Evolutionary conservation across 2,113 vertebrate genomes (phyloP).

Genomic region (Platanista minor): DNA sequence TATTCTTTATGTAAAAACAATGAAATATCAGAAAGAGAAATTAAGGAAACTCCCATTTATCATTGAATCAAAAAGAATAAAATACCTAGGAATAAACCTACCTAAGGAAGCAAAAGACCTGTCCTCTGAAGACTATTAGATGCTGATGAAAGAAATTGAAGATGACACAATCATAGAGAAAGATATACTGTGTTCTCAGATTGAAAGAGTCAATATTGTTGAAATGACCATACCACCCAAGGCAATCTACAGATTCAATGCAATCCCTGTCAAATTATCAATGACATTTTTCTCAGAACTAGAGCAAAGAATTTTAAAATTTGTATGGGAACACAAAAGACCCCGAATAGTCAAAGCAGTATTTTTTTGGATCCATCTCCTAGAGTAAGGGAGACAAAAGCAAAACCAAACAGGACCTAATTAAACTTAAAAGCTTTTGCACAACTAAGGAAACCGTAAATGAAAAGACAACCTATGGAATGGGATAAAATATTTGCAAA

Average conservation of each 20-base stretch:
- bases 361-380: not conserved
- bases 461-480: not conserved
- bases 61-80: not conserved
- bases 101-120: not conserved
- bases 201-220: too few relatives aligned
- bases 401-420: not conserved
- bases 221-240: too few relatives aligned
- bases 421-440: not conserved
- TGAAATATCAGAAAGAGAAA: not conserved
- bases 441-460: not conserved
- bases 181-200: too few relatives aligned
- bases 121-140: not conserved
- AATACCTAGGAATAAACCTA: not conserved
- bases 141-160: too few relatives aligned
- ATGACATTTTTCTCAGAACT: too few relatives aligned
- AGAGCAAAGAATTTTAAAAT: too few relatives aligned
- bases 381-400: not conserved
- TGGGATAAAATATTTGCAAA: not conserved
- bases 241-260: too few relatives aligned
- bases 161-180: too few relatives aligned
- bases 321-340: not conserved
- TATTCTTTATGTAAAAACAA: not conserved
- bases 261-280: too few relatives aligned
- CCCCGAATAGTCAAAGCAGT: not conserved
- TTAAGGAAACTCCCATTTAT: not conserved